phyloP scores from a whole-genome alignment of 2,888 invertebrate species.

The Lochmaea capreae region DNA sequence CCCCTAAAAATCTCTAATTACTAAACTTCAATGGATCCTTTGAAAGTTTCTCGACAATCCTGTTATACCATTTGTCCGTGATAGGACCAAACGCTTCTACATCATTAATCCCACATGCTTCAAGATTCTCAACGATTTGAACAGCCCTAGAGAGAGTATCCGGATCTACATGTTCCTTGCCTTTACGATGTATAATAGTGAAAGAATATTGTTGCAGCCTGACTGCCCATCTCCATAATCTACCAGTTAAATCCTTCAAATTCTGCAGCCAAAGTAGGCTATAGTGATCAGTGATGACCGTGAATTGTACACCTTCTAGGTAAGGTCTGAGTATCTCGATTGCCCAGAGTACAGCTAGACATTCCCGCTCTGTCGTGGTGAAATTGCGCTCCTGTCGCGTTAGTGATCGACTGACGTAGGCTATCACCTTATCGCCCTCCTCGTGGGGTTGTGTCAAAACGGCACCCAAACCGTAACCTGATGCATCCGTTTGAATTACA shows the following conservation, averaged over 20 bases:
- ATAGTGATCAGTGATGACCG: neutral
- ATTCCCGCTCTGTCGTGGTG: neutral
- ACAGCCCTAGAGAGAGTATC: no score
- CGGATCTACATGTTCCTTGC: no score
- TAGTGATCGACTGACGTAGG: neutral
- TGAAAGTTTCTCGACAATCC: neutral
- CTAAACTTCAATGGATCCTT: constrained; percentile 9
- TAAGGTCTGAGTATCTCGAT: neutral
- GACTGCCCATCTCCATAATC: neutral
- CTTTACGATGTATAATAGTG: no score
- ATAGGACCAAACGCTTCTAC: no score
- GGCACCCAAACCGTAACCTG: no score
- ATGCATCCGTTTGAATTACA: no score
- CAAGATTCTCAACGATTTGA: no score
- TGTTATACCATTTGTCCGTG: constrained; percentile 14
- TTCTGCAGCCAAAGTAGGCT: neutral
- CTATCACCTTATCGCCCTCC: no score
- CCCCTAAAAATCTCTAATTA: neutral
- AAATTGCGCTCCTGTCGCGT: neutral
- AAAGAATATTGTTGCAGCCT: no score
- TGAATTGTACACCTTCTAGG: neutral
- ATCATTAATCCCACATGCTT: no score
- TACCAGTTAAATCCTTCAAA: no score
- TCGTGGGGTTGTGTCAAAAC: no score
- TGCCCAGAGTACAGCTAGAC: neutral